phyloP scores from a whole-genome alignment of 2,797 vertebrate species.

The Anabas testudineus region DNA sequence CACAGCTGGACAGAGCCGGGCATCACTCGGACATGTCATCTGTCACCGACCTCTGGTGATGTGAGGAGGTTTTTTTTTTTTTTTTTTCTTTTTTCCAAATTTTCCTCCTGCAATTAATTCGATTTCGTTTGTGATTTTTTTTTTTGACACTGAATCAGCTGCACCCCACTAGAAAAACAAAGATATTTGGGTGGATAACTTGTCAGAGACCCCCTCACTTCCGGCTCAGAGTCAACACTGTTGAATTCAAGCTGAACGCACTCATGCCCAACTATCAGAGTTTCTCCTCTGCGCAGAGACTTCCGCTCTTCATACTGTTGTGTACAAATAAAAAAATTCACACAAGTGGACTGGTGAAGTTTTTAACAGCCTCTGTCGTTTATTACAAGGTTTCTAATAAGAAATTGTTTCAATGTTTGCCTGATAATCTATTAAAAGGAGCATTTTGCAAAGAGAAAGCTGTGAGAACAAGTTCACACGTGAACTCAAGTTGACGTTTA shows the following conservation, averaged over 20 bases:
- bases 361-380: background rate
- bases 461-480: background rate
- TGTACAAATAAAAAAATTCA: slow-evolving; percentile 10
- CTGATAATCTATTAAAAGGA: too few relatives aligned
- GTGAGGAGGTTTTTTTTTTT: too few relatives aligned
- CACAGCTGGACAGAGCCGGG: too few relatives aligned
- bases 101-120: background rate
- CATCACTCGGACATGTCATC: too few relatives aligned
- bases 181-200: background rate
- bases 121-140: background rate
- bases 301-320: background rate
- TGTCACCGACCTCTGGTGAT: background rate
- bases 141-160: background rate
- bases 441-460: background rate
- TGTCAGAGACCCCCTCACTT: slow-evolving; percentile 15
- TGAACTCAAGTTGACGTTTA: background rate
- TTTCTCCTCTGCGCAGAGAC: slow-evolving; percentile 1
- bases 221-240: slow-evolving; percentile 8
- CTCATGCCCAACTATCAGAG: slow-evolving; percentile 16
- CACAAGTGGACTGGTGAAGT: background rate
- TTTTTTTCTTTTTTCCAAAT: background rate
- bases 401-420: background rate
- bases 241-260: slow-evolving; percentile 17
- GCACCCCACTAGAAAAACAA: background rate
- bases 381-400: background rate